Evolutionary conservation across 1,140 invertebrate species (phyloP), one percentile per base, ranked within the genome.

Genomic region (Drosophila melanogaster): DNA sequence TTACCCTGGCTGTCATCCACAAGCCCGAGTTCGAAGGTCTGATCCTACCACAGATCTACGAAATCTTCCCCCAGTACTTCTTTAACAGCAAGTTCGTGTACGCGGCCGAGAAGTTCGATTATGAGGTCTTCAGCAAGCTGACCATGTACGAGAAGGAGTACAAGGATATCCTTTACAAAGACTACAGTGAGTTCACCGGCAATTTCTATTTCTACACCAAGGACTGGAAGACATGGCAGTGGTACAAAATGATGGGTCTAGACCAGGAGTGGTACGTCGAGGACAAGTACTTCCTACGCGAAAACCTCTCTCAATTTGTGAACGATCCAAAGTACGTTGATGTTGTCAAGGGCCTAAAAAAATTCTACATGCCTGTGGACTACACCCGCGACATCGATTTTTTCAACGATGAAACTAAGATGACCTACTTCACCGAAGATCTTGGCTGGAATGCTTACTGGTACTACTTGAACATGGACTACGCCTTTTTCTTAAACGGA

Each of bases 381-480:
- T 54, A 96, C 95, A 92, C 94, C 94, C 86, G 94, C 93, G 46
- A 22, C 93, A 94, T 86, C 93, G 93, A 80, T 94, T 94, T 93
- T 94, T 95, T 71, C 93, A 93, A 93, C 46, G 77, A 93, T 4
- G 92, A 94, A 24, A 93, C 94, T 59, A 92, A 94, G 53, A 50
- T 97, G 17, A 93, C 93, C 19, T 97, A 97, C 90, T 97, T 95
- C 93, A 95, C 95, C 0, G 95, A 97, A 69, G 96, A 96, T 90
- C 92, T 95, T 56, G 94, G 94, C 62, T 92, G 96, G n/a, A 96
- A 61, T 37, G 87, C 94, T 1, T 95, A 94, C 77, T 96, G 96
- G 90, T 95, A 94, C 78, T 95, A 95, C 75, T 92, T 61, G 0
- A 61, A 61, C 51, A 61, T 61, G 51, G 59, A 61, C 37, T 61